Percentiles rank a stretch among this genome's conserved stretches.
These are phyloP conservation scores for Meta bourneti DNA, from an alignment of 2,888 invertebrate species.

Conservation along the genomic window DNA sequence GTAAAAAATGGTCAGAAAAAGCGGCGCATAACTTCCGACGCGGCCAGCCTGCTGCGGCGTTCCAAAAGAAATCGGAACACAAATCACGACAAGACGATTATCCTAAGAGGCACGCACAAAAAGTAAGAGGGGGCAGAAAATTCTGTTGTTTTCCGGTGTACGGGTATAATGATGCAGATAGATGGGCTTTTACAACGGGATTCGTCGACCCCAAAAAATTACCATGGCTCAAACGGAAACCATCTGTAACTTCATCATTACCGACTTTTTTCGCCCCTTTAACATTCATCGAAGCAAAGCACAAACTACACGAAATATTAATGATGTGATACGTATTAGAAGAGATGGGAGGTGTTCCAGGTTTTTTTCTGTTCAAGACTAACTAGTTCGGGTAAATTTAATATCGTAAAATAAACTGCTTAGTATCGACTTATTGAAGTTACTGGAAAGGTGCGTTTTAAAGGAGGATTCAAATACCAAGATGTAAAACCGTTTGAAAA, in stretches of 20 bases:
- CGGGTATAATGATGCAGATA: conserved; percentile 42
- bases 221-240: conserved; percentile 32
- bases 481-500: no score
- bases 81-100: conserved; percentile 37
- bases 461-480: no score
- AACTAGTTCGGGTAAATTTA: conserved; percentile 36
- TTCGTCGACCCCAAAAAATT: conserved; percentile 35
- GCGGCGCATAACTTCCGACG: neutral
- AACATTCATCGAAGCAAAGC: conserved; percentile 11
- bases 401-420: conserved; percentile 21
- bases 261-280: conserved; percentile 15
- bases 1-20: neutral
- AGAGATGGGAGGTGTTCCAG: neutral
- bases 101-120: conserved; percentile 21
- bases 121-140: neutral
- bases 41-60: neutral
- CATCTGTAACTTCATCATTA: conserved; percentile 44
- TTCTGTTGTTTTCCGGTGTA: conserved; percentile 46
- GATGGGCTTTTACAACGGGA: conserved; percentile 18
- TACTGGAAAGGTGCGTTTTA: no score
- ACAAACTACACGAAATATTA: conserved; percentile 43
- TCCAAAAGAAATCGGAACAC: conserved; percentile 18
- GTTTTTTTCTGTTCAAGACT: neutral
- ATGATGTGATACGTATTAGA: conserved; percentile 19
- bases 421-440: conserved; percentile 5